These are phyloP conservation scores for Eptesicus fuscus DNA, from an alignment of 2,113 vertebrate species.

Conservation along the genomic window DNA sequence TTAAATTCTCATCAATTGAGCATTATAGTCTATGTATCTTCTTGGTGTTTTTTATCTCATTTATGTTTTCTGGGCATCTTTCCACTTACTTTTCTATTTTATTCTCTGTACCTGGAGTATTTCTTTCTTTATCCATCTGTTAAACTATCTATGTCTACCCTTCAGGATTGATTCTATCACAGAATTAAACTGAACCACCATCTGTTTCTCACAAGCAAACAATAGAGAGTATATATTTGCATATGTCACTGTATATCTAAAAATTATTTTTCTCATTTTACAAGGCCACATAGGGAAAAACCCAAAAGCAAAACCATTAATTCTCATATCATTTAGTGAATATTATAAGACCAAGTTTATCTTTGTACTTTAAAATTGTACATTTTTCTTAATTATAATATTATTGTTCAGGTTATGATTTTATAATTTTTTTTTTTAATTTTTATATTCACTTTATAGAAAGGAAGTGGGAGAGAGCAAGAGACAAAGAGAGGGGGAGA, in stretches of 20 bases:
- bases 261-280: background rate
- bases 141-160: background rate
- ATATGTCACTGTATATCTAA: background rate
- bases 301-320: background rate
- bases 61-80: constrained; percentile 8
- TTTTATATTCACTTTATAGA: background rate
- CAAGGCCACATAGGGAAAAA: background rate
- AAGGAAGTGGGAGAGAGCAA: background rate
- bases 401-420: background rate
- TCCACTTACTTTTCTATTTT: background rate
- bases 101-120: background rate
- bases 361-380: background rate
- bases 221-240: background rate
- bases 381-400: background rate
- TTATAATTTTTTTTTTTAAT: background rate
- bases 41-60: background rate
- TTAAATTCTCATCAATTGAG: background rate
- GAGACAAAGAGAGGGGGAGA: background rate
- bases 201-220: constrained; percentile 22
- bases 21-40: background rate
- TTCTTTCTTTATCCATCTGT: constrained; percentile 10
- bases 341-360: background rate
- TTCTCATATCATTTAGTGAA: background rate
- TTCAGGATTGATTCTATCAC: background rate
- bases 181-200: constrained; percentile 13